Evolutionary conservation across 2,113 vertebrate species (phyloP), one percentile per base, ranked within the genome.

Genomic region (Eulacestoma nigropectus): DNA sequence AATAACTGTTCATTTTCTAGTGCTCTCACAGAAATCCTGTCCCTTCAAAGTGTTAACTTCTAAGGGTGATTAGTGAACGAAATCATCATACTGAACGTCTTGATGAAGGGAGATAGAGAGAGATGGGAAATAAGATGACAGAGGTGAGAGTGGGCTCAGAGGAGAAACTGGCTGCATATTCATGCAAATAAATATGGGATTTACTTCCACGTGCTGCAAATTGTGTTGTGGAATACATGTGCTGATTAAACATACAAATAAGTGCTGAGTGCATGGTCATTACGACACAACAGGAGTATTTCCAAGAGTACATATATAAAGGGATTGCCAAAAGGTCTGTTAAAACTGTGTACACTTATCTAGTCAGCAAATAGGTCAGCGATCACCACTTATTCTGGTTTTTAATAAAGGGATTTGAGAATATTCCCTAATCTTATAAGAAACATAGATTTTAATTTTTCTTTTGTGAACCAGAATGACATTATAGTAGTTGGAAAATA

Each of bases 341-440:
- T 90, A 65, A 93, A 93, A 80, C 12, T 10, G 1, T 33, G 64
- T 68, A 49, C 37, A 21, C 64, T 50, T 89, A 72, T 47, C 84
- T 89, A 60, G 41, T 63, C 82, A 82, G 87, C 78, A 94, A 93
- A 77, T 39, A 92, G 82, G 86, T 88, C 91, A 87, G 72, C 8
- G 57, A 91, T 63, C 82, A 90, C 59, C 69, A n/a, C 69, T 93
- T 70, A 74, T 57, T 65, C 81, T 86, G 52, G 16, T 86, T 94
- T 94, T 95, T 93, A 95, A 96, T 89, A 95, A 95, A 96, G 82
- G 72, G 87, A 95, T 91, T 96, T 96, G 75, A 91, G 49, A 93
- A 86, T 88, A 96, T 93, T 95, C 89, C 89, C 85, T 75, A 52
- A 64, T 84, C 87, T 90, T 93, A 56, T 69, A 91, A 93, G 59